Conservation (phyloP, 1,140 invertebrate species). For the Polypedilum pembai region DNA sequence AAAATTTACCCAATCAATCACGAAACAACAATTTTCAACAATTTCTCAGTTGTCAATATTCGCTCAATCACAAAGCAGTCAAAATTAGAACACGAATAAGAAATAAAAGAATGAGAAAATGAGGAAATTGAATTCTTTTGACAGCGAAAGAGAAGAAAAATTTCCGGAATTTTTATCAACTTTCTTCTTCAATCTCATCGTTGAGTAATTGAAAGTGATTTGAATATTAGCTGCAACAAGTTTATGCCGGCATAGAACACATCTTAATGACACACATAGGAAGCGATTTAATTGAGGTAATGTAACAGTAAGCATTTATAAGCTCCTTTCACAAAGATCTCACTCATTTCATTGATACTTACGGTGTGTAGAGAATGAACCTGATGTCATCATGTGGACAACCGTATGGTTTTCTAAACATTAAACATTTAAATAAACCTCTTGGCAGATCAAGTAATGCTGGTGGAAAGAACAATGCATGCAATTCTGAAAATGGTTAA, state of each 20-base stretch:
- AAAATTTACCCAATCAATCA: no score
- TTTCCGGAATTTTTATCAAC: no score
- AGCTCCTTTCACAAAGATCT: not conserved
- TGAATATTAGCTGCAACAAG: not conserved
- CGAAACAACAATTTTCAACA: no score
- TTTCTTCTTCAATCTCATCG: not conserved
- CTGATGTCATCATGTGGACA: slow-evolving; percentile 5
- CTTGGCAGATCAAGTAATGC: not conserved
- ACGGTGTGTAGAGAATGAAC: slow-evolving; percentile 8
- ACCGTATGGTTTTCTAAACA: not conserved
- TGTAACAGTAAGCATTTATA: not conserved
- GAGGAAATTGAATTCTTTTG: no score
- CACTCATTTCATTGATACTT: not conserved
- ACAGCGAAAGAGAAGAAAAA: no score
- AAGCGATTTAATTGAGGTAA: slow-evolving; percentile 3
- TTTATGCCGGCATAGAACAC: not conserved
- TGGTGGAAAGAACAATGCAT: not conserved
- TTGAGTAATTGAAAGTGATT: not conserved
- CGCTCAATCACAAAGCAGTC: no score
- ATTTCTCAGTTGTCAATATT: no score
- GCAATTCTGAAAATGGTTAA: not conserved
- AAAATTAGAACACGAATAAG: no score
- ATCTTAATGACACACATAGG: not conserved
- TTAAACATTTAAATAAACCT: not conserved
- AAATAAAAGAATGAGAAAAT: no score